Evolutionary conservation across 92 coral and sea anemone genomes (phyloP), one percentile per base, ranked within the genome.

Genomic region (Umimayanthus kanabou): DNA sequence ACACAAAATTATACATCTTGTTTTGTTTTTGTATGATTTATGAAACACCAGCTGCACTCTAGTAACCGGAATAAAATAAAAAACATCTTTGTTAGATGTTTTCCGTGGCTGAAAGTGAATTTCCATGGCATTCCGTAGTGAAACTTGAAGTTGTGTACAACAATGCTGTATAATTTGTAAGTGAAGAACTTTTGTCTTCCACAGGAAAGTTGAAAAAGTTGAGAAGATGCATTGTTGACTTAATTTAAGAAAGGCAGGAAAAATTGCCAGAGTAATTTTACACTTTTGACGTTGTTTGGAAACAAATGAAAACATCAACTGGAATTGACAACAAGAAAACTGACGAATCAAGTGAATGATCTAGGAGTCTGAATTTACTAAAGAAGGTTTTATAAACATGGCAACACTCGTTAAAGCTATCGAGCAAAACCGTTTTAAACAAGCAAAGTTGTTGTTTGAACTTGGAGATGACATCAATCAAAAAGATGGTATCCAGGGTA

Each of bases 401-500:
- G 77, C 94, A 20, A 92, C 92, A n/a, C 82, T 92, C 43, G 92
- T 87, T 2, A 89, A 91, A 55, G 97, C 95, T 16, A 90, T 94
- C 25, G 91, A 92, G 78, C 93, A 89, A 76, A 88, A 67, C 76
- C 92, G 93, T 26, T 94, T 94, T 43, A 88, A 87, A 77, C 97
- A 92, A 86, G 97, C 92, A 6, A 89, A 80, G 72, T 39, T 94
- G 39, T 87, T 94, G 13, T 84, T 94, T 15, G 76, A 90, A 43
- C 91, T 87, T 67, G 95, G 93, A 22, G 95, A 82, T 29, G 73
- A 92, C 71, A 84, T 94, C 25, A 94, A 94, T 18, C 86, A 89
- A 53, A 91, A 72, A 73, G 91, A 92, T 47, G 40, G 82, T 45
- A 80, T 57, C 23, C 82, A 87, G 18, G 94, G 96, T n/a, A 89